phyloP scores from a whole-genome alignment of 2,797 vertebrate species.

The Channa striata region DNA sequence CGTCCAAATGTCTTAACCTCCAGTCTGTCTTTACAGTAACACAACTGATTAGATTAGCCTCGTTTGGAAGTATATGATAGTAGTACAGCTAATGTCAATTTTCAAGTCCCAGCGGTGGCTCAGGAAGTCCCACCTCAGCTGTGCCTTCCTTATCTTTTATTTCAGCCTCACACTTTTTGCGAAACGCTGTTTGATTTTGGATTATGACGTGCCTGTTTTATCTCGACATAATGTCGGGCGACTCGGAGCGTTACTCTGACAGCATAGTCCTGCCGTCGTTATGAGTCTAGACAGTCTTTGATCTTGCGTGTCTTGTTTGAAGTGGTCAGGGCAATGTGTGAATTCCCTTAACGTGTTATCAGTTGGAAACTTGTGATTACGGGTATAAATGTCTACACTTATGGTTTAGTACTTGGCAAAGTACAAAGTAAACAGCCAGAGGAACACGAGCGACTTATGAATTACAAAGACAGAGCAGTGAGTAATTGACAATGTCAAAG shows the following conservation, averaged over 20 bases:
- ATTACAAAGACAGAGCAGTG: constrained; percentile 39
- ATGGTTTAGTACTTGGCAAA: constrained; percentile 30
- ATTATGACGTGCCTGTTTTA: constrained; percentile 41
- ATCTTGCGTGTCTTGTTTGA: constrained; percentile 49
- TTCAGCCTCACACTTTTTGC: constrained; percentile 49
- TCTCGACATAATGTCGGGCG: constrained; percentile 43
- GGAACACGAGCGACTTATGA: constrained; percentile 52
- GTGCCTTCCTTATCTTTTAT: constrained; percentile 64
- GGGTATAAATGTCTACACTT: constrained; percentile 34
- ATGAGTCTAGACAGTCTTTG: constrained; percentile 62
- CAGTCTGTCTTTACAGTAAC: constrained; percentile 62
- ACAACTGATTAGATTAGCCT: constrained; percentile 75
- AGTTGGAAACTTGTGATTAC: constrained; percentile 24
- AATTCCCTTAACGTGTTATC: constrained; percentile 46
- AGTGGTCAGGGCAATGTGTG: constrained; percentile 42
- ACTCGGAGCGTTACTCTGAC: constrained; percentile 33
- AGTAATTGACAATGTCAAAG: constrained; percentile 49
- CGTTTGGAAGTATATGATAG: constrained; percentile 50
- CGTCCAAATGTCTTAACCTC: constrained; percentile 62
- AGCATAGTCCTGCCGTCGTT: not conserved
- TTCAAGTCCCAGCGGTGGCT: constrained; percentile 39
- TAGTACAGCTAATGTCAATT: constrained; percentile 36
- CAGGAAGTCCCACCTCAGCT: constrained; percentile 51
- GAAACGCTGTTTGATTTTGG: constrained; percentile 47
- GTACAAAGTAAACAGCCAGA: constrained; percentile 49